These are phyloP conservation scores for Arion vulgaris DNA, from an alignment of 1,140 invertebrate species.

Conservation along the genomic window DNA sequence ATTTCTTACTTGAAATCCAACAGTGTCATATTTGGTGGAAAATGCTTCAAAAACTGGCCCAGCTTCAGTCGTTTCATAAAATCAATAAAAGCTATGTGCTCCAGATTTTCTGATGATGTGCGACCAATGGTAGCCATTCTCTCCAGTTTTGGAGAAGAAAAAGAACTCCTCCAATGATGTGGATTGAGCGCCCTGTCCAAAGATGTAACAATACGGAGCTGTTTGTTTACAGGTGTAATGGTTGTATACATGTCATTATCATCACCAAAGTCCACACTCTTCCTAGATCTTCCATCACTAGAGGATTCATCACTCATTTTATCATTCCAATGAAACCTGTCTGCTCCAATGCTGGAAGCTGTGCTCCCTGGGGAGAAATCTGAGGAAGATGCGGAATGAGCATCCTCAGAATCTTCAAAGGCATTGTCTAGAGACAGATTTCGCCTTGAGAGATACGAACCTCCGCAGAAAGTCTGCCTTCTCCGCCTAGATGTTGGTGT, in stretches of 20 bases:
- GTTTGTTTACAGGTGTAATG: conserved; percentile 59
- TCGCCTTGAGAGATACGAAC: conserved; percentile 20
- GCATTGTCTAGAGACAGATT: conserved; percentile 41
- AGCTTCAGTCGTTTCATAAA: conserved; percentile 62
- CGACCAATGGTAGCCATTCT: conserved; percentile 28
- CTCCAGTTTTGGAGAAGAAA: conserved; percentile 45
- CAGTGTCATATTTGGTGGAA: conserved; percentile 66
- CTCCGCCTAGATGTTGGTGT: conserved; percentile 35
- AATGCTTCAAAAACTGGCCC: conserved; percentile 59
- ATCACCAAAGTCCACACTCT: conserved; percentile 58
- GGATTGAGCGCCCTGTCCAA: conserved; percentile 51
- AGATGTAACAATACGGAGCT: conserved; percentile 61
- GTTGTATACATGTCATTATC: conserved; percentile 40
- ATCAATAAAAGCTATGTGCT: conserved; percentile 61
- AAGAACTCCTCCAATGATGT: conserved; percentile 40
- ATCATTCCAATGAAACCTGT: conserved; percentile 55
- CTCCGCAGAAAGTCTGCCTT: conserved; percentile 10
- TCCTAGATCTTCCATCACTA: conserved; percentile 45
- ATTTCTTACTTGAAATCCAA: conserved; percentile 63
- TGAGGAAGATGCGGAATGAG: conserved; percentile 53
- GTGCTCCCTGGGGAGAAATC: conserved; percentile 58
- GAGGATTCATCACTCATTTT: conserved; percentile 60
- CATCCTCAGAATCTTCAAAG: conserved; percentile 54
- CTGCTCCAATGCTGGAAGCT: conserved; percentile 52
- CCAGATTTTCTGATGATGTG: conserved; percentile 45